Percentiles rank a stretch among this genome's conserved stretches.
Conservation (phyloP, 2,888 invertebrate genomes). For the Teinopalpus imperialis region DNA sequence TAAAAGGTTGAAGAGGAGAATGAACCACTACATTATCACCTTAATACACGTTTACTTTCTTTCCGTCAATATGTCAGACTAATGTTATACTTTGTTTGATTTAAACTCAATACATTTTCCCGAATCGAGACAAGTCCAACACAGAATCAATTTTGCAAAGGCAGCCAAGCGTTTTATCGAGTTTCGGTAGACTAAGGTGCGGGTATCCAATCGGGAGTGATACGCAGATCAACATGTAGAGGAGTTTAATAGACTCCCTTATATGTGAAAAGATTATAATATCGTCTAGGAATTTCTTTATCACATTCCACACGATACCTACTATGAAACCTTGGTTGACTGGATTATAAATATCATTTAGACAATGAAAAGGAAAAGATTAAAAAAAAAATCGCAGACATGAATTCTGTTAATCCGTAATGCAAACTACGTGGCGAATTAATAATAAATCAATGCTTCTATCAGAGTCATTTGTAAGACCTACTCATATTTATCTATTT, state of each 20-base stretch:
- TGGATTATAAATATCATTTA: no score
- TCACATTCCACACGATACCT: no score
- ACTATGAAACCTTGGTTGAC: no score
- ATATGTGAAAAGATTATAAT: slow-evolving; percentile 5
- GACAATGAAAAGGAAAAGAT: no score
- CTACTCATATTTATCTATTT: no score
- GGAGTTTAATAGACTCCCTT: slow-evolving; percentile 8
- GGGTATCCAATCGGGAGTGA: slow-evolving; percentile 18
- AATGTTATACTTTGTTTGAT: slow-evolving; percentile 30
- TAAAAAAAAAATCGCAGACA: no score
- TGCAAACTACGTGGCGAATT: no score
- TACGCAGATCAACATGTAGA: slow-evolving; percentile 16
- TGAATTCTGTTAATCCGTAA: no score
- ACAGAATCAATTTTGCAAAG: slow-evolving; percentile 36
- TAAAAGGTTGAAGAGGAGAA: no score
- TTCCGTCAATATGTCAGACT: background rate
- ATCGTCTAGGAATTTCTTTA: background rate
- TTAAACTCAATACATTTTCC: slow-evolving; percentile 31
- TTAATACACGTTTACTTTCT: background rate
- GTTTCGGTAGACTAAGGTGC: slow-evolving; percentile 33
- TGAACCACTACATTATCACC: background rate
- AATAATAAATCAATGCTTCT: no score
- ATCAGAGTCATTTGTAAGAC: no score
- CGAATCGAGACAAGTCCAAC: slow-evolving; percentile 31
- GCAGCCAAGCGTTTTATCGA: slow-evolving; percentile 38